Conservation (phyloP, 2,888 invertebrate genomes). For the Minunthozetes semirufus region DNA sequence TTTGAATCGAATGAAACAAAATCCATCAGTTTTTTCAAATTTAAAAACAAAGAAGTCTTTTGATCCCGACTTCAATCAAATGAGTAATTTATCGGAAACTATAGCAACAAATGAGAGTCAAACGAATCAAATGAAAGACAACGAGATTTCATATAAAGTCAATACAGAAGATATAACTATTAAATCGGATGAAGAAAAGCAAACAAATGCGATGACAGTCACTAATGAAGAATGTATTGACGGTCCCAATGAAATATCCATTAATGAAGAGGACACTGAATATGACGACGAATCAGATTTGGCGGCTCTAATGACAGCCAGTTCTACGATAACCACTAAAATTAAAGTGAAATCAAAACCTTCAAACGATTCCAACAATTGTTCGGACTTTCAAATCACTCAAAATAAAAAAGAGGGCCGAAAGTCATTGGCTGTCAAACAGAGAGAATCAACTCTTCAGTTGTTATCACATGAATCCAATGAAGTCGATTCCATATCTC, state of each 20-base stretch:
- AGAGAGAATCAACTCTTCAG: constrained; percentile 29
- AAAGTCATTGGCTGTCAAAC: constrained; percentile 15
- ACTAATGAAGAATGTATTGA: background rate
- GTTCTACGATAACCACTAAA: constrained; percentile 36
- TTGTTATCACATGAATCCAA: constrained; percentile 20
- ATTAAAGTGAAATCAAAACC: constrained; percentile 24
- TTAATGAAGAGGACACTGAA: constrained; percentile 27
- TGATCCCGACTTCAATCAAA: too few relatives aligned
- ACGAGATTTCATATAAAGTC: background rate
- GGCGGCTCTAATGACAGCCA: constrained; percentile 37
- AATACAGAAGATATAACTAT: background rate
- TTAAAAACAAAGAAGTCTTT: background rate
- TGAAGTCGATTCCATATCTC: background rate
- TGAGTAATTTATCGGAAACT: too few relatives aligned
- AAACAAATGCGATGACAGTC: background rate
- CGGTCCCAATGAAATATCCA: background rate
- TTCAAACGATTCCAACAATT: background rate
- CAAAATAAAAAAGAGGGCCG: constrained; percentile 5
- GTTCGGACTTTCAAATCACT: background rate
- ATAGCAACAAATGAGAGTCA: background rate
- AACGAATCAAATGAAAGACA: background rate
- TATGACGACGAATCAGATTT: constrained; percentile 35
- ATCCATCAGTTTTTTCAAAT: background rate
- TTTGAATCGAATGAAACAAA: constrained; percentile 25
- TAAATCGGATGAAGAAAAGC: background rate